A percentile compares a stretch with the other conserved stretches of the same genome.
Conservation (phyloP, 2,888 invertebrate genomes). For the Meloe dianella region DNA sequence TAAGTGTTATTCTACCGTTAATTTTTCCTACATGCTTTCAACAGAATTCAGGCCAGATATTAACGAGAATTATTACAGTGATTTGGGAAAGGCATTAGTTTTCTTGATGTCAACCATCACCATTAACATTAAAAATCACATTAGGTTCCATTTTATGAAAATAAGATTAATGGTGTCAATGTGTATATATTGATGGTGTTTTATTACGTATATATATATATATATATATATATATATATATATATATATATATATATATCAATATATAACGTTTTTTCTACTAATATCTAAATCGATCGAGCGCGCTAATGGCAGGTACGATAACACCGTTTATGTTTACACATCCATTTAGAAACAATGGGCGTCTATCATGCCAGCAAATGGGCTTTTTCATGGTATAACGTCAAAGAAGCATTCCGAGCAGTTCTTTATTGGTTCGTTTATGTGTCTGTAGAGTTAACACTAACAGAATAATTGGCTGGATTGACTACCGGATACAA, state of each 20-base stretch:
- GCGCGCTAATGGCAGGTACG: slow-evolving; percentile 33
- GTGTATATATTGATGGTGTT: slow-evolving; percentile 17
- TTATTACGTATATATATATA: slow-evolving; percentile 17
- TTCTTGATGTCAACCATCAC: slow-evolving; percentile 21
- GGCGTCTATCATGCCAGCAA: slow-evolving; percentile 33
- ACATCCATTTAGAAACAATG: slow-evolving; percentile 35
- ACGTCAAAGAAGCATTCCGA: slow-evolving; percentile 18
- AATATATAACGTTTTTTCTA: slow-evolving; percentile 22
- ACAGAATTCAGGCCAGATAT: not conserved
- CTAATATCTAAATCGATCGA: slow-evolving; percentile 35
- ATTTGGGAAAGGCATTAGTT: slow-evolving; percentile 3
- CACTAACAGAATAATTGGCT: slow-evolving; percentile 25
- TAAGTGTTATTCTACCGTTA: no score
- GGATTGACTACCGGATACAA: slow-evolving; percentile 25
- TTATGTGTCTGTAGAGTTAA: slow-evolving; percentile 27
- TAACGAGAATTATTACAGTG: not conserved
- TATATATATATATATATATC: slow-evolving; percentile 17
- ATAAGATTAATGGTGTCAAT: slow-evolving; percentile 29
- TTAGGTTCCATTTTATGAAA: slow-evolving; percentile 12
- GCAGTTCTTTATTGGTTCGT: slow-evolving; percentile 25
- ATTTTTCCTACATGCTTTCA: not conserved
- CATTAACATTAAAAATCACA: slow-evolving; percentile 25
- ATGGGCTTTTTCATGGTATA: slow-evolving; percentile 27
- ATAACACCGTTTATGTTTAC: slow-evolving; percentile 34
- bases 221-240: not conserved